These are phyloP conservation scores for Sitobion miscanthi DNA, from an alignment of 1,140 invertebrate genomes.

Conservation along the genomic window DNA sequence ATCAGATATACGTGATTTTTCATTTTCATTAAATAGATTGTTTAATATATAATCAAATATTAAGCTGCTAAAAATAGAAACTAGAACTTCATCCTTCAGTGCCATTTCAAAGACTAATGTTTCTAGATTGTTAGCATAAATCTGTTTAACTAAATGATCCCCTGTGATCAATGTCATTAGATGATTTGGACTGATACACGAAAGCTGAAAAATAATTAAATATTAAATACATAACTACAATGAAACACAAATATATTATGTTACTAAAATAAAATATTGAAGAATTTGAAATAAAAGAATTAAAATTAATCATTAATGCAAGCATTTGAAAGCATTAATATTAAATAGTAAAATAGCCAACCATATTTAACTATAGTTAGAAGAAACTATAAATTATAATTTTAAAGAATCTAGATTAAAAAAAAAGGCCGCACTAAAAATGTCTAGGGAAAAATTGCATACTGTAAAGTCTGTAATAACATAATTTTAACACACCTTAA, in stretches of 20 bases:
- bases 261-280: neutral
- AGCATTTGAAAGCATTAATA: neutral
- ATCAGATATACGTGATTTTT: constrained; percentile 22
- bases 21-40: neutral
- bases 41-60: constrained; percentile 50
- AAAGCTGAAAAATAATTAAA: constrained; percentile 31
- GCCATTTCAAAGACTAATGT: constrained; percentile 9
- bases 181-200: constrained; percentile 18
- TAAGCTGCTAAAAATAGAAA: constrained; percentile 5
- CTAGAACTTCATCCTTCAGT: constrained; percentile 6
- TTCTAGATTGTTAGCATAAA: constrained; percentile 34
- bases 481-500: too few species aligned
- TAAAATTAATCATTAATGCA: neutral
- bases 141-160: constrained; percentile 2
- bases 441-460: too few species aligned
- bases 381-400: neutral
- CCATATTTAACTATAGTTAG: too few species aligned
- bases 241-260: neutral
- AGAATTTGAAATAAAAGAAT: neutral
- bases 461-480: too few species aligned
- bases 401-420: neutral
- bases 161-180: neutral
- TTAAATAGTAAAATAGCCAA: neutral
- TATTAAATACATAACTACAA: neutral
- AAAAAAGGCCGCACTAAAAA: neutral